Conservation (phyloP, 2,113 vertebrate genomes). For the Leucosticte australis region DNA sequence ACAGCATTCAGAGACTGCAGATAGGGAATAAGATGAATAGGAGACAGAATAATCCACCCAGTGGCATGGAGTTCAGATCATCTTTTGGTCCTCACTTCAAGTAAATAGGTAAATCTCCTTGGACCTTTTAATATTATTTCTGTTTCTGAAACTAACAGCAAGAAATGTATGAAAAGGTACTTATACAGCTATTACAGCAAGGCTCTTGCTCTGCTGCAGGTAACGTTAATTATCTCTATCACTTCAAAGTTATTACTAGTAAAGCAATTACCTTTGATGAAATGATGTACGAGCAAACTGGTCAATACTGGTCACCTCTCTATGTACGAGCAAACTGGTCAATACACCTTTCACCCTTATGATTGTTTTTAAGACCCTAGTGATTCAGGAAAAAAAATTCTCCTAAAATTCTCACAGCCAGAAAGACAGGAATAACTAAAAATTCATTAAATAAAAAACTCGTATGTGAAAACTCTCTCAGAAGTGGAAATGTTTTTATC, state of each 20-base stretch:
- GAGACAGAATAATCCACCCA: neutral
- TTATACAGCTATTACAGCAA: neutral
- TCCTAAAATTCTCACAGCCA: neutral
- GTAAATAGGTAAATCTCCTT: neutral
- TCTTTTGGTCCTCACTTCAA: slow-evolving; percentile 4
- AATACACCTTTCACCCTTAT: neutral
- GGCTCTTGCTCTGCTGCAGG: neutral
- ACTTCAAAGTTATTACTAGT: neutral
- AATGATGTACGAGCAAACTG: neutral
- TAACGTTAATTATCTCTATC: neutral
- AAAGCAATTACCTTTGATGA: neutral
- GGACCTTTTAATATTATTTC: neutral
- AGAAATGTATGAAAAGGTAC: neutral
- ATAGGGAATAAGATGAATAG: neutral
- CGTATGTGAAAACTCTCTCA: neutral
- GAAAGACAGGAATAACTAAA: neutral
- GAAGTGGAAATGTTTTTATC: neutral
- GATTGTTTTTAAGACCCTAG: neutral
- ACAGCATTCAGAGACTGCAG: neutral
- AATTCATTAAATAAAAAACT: neutral
- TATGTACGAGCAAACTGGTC: too few relatives aligned
- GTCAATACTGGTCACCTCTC: too few relatives aligned
- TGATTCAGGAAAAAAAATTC: neutral
- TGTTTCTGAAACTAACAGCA: neutral
- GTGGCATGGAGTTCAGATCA: neutral